Evolutionary conservation across 2,113 vertebrate genomes (phyloP).

Genomic region (Colaptes auratus): DNA sequence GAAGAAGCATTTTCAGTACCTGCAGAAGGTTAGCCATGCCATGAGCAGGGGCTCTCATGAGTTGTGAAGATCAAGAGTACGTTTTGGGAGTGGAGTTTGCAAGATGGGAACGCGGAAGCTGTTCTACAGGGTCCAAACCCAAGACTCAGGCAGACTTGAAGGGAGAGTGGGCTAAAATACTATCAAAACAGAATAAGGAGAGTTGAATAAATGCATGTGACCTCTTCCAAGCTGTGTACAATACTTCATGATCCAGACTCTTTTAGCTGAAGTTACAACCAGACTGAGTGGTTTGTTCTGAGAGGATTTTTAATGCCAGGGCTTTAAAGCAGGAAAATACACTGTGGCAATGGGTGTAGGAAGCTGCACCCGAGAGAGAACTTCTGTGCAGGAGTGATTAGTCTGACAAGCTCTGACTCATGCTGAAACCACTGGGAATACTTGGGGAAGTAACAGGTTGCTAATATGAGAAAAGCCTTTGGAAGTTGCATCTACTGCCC

Average conservation of each 20-base stretch:
- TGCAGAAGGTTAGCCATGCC: not conserved
- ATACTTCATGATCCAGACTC: not conserved
- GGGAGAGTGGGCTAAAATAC: not conserved
- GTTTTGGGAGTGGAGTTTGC: not conserved
- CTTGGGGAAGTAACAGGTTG: not conserved
- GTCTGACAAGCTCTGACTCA: slow-evolving; percentile 13
- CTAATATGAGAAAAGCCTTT: not conserved
- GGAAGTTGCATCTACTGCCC: not conserved
- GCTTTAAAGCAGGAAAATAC: not conserved
- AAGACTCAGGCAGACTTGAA: not conserved
- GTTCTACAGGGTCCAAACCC: not conserved
- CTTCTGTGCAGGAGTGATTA: not conserved
- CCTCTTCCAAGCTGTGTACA: not conserved
- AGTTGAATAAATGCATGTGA: not conserved
- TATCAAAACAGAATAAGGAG: not conserved
- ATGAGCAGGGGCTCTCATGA: not conserved
- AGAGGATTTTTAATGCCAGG: not conserved
- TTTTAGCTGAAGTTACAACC: not conserved
- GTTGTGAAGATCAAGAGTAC: not conserved
- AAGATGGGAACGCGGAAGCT: not conserved
- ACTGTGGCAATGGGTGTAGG: not conserved
- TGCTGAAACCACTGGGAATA: not conserved
- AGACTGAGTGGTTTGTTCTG: not conserved
- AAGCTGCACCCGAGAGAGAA: not conserved
- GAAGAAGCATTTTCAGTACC: not conserved